Evolutionary conservation across 2,888 invertebrate species (phyloP).

Genomic region (Idaea dimidiata): DNA sequence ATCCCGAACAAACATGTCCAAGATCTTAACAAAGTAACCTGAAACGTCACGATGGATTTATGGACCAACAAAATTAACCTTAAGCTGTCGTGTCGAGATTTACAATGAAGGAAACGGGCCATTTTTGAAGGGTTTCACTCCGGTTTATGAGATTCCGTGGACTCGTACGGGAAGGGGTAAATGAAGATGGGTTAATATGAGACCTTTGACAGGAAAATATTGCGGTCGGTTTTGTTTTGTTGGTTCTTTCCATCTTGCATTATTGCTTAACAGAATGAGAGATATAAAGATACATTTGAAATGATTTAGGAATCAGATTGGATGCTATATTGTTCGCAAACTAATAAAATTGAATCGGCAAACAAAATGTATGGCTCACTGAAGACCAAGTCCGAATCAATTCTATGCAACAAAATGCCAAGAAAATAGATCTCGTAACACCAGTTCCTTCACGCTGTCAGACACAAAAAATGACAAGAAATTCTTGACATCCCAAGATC

Average conservation of each 20-base stretch:
- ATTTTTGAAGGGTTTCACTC: slow-evolving; percentile 61
- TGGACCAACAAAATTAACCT: slow-evolving; percentile 67
- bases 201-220: background rate
- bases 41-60: slow-evolving; percentile 58
- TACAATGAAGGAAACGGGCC: slow-evolving; percentile 66
- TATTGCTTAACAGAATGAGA: too few relatives aligned
- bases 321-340: too few relatives aligned
- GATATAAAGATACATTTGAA: too few relatives aligned
- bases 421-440: background rate
- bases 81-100: slow-evolving; percentile 64
- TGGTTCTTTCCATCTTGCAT: too few relatives aligned
- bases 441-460: background rate
- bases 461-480: background rate
- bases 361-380: too few relatives aligned
- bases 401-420: too few relatives aligned
- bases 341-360: too few relatives aligned
- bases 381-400: too few relatives aligned
- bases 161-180: slow-evolving; percentile 24
- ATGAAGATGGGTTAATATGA: slow-evolving; percentile 12
- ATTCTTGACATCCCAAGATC: background rate
- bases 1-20: slow-evolving; percentile 23
- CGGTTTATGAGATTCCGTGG: slow-evolving; percentile 32
- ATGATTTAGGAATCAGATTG: too few relatives aligned
- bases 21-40: slow-evolving; percentile 29
- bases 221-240: background rate